phyloP scores from a whole-genome alignment of 64 coral and sea anemone species.

The Catalaphyllia jardinei region DNA sequence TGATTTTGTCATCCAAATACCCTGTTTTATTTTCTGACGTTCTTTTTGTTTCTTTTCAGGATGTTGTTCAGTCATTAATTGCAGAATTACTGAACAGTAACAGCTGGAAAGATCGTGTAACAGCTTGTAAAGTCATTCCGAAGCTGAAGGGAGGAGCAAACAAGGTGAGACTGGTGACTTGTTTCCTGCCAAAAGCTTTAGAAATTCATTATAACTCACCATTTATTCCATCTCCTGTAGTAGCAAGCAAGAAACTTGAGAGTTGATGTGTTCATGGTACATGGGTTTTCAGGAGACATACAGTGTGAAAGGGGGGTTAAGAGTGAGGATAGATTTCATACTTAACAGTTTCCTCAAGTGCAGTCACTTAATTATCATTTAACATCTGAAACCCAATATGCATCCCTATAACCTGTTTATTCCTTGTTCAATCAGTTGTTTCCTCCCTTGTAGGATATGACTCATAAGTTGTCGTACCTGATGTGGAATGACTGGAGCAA shows the following conservation, averaged over 20 bases:
- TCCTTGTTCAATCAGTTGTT: background rate
- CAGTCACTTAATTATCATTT: no score
- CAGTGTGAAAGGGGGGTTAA: no score
- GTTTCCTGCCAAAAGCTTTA: no score
- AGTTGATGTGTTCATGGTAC: no score
- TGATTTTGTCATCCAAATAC: background rate
- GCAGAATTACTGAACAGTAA: conserved; percentile 94
- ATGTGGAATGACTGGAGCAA: conserved; percentile 99
- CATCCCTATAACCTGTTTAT: no score
- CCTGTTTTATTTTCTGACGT: background rate
- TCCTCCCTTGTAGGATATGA: conserved; percentile 60
- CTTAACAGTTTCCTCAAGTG: no score
- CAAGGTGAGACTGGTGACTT: conserved; percentile 40
- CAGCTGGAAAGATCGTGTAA: conserved; percentile 92
- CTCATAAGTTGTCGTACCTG: conserved; percentile 88
- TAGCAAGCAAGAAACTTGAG: no score
- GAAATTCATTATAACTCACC: no score
- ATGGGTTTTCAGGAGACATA: no score
- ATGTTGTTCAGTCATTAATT: conserved; percentile 90
- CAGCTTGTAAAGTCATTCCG: conserved; percentile 88
- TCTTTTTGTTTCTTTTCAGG: conserved; percentile 28
- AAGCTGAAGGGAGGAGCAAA: conserved; percentile 86
- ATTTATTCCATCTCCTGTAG: no score
- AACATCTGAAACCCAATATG: no score
- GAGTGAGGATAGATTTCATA: no score